Conservation (phyloP, 2,888 invertebrate species). For the Sarcophaga caerulescens region DNA sequence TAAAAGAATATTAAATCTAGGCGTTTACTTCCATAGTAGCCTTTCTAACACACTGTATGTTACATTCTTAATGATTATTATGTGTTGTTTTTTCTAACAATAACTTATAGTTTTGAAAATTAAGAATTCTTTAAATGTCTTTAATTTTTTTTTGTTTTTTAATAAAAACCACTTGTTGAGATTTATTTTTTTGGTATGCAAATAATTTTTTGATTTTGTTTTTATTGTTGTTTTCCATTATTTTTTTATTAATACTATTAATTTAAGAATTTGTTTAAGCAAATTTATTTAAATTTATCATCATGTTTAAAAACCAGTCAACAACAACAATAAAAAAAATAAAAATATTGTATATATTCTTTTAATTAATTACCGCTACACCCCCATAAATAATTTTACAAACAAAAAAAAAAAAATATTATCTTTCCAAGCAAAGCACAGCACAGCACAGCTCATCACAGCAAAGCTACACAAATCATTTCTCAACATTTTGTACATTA, state of each 20-base stretch:
- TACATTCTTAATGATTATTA: neutral
- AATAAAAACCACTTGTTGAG: constrained; percentile 32
- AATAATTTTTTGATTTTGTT: constrained; percentile 1
- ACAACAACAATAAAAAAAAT: neutral
- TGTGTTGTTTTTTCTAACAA: constrained; percentile 19
- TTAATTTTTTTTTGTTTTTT: neutral
- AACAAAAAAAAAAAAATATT: constrained; percentile 26
- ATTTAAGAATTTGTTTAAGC: constrained; percentile 17
- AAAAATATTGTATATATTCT: constrained; percentile 26
- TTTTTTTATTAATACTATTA: too few relatives aligned
- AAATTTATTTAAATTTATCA: constrained; percentile 52
- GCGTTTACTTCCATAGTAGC: constrained; percentile 20
- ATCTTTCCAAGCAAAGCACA: neutral
- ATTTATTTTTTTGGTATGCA: constrained; percentile 49
- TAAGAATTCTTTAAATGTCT: constrained; percentile 7
- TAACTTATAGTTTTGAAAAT: constrained; percentile 31
- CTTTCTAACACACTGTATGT: neutral
- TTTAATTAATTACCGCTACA: constrained; percentile 54
- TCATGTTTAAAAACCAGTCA: neutral
- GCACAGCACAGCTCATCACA: neutral
- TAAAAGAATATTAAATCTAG: constrained; percentile 43
- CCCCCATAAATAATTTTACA: constrained; percentile 43
- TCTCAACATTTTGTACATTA: constrained; percentile 5
- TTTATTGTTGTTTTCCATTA: too few relatives aligned
- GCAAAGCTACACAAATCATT: neutral